Base-by-base conservation (phyloP, 2,888 invertebrate species). In the Anthrax anthrax region DNA sequence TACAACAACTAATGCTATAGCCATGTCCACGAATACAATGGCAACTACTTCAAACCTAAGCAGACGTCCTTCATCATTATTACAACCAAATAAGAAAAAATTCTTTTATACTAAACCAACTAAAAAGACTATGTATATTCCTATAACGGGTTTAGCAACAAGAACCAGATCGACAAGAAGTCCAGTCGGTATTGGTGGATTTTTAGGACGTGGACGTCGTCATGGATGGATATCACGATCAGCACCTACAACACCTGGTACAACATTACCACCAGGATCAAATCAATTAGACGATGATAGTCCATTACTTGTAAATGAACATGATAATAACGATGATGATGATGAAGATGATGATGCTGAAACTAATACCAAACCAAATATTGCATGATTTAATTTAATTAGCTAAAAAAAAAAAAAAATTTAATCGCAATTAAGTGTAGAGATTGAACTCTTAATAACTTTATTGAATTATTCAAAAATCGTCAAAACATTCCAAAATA, bases 191-290 rank as follows among this genome's bases (percentile, higher is more conserved):
- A 60, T 59, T 2, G 61, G 61, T 37, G 64, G 58, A 47, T 65
- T 65, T 51, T 56, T 61, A 8, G 58, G 57, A 38, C 61, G 64
- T 4, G 60, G 60, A 8, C 65, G 72, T 2, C 70, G 73, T 43
- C 67, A 74, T 49, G 72, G 80, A 39, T 80, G 80, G 71, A 70
- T 84, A 9, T 83, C 86, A 1, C 70, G 83, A 19, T 86, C 86
- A 1, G 87, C 87, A 0, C 87, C 87, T 1, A 83, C 81, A 3
- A 87, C 86, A 0, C 87, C 87, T 0, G 70, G 81, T 32, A 78
- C 77, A 29, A 61, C 60, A 9, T 69, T 80, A 45, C 78, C 80
- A 16, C 81, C 83, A 12, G n/a, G n/a, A n/a, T n/a, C n/a, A n/a
- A 75, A 72, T 55, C 63, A 74, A 3, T 71, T 80, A 52, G 73